These are phyloP conservation scores for Chelonoidis abingdonii DNA, from an alignment of 2,113 vertebrate genomes.

Conservation along the genomic window DNA sequence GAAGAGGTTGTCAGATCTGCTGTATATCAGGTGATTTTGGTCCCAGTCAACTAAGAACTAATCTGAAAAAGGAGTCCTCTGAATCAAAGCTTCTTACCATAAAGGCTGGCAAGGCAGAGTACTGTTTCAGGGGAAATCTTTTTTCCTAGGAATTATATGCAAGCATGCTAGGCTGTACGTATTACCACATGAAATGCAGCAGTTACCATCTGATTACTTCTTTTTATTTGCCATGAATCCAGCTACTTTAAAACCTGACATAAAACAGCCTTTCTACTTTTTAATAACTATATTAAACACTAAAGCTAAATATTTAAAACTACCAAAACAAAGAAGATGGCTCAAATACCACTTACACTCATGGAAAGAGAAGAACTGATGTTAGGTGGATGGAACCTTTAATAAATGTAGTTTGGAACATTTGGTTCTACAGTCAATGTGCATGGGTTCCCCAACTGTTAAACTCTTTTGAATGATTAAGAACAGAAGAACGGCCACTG, in stretches of 20 bases:
- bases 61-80: background rate
- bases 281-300: background rate
- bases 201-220: background rate
- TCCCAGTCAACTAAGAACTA: background rate
- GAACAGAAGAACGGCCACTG: too few relatives aligned
- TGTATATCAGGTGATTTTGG: background rate
- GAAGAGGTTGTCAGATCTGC: background rate
- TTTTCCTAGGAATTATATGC: background rate
- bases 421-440: background rate
- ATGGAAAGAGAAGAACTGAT: background rate
- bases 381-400: background rate
- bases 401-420: background rate
- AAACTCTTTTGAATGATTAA: background rate
- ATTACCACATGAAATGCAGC: background rate
- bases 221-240: background rate
- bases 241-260: background rate
- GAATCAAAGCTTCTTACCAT: background rate
- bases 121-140: background rate
- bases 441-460: background rate
- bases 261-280: background rate
- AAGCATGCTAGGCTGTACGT: background rate
- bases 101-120: background rate
- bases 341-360: background rate
- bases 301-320: background rate
- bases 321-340: background rate